Conservation (phyloP, 2,797 vertebrate species). For the Gymnocypris eckloni region DNA sequence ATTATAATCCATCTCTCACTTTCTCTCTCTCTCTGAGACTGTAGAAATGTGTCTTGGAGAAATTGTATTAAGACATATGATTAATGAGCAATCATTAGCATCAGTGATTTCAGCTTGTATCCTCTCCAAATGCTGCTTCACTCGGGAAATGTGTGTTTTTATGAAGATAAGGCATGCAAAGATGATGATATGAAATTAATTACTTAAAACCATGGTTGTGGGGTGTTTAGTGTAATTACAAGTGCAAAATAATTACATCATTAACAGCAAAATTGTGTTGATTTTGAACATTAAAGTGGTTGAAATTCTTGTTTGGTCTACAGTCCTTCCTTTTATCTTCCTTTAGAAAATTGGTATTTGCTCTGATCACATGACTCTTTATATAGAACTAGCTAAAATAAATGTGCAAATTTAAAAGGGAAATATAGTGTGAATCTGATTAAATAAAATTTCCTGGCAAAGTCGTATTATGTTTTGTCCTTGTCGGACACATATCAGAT, state of each 20-base stretch:
- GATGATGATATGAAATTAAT: constrained; percentile 39
- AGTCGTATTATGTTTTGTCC: constrained; percentile 8
- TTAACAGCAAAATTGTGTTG: background rate
- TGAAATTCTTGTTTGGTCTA: background rate
- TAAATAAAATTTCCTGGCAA: constrained; percentile 31
- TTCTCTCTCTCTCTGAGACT: background rate
- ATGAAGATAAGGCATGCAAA: constrained; percentile 27
- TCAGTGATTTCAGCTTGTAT: constrained; percentile 32
- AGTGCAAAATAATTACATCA: background rate
- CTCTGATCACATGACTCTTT: constrained; percentile 2
- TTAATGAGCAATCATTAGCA: constrained; percentile 41
- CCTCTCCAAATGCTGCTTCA: constrained; percentile 23
- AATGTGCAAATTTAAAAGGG: constrained; percentile 21
- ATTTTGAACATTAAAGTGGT: constrained; percentile 12
- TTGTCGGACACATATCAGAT: constrained; percentile 11
- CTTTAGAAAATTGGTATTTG: constrained; percentile 20
- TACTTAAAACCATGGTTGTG: background rate
- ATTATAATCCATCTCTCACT: background rate
- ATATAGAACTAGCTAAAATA: background rate
- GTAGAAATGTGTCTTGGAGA: constrained; percentile 39
- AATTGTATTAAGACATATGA: constrained; percentile 49
- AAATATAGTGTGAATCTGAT: constrained; percentile 23
- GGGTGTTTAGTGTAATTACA: constrained; percentile 4
- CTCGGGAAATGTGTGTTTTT: constrained; percentile 20
- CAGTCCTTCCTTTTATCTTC: background rate